Evolutionary conservation across 2,888 invertebrate genomes (phyloP), one percentile per base, ranked within the genome.

Genomic region (Tipula lateralis): DNA sequence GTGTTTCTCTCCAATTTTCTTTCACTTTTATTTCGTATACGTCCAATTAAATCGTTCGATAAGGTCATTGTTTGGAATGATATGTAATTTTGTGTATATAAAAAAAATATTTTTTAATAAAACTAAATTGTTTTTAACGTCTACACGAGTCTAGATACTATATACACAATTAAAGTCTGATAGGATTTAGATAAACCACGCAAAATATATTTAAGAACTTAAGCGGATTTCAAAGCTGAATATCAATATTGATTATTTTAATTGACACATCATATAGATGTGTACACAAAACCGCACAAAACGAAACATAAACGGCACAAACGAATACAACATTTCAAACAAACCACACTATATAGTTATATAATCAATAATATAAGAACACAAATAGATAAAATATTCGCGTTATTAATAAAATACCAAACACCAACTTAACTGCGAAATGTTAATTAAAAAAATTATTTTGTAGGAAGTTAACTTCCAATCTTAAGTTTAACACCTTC

Each of bases 381-480:
- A 16, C 2, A 44, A 44, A 44, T 4, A 44, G 12, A 12, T 39
- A 50, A n/a, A 50, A 24, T 50, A 19, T 19, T 50, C 44, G 44
- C 44, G 16, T n/a, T 24, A 44, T 44, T n/a, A 32, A 13, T 39
- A 66, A 24, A 66, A 7, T 66, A 24, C 66, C 66, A 66, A n/a
- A n/a, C 66, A 66, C 24, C 66, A 66, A 19, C 66, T 9, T 66
- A 66, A 24, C 66, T 24, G n/a, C n/a, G 24, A 66, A 66, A 9
- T 66, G 24, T 24, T 66, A 66, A 66, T 66, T 66, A 66, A 24
- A 66, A 66, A 19, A 24, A 66, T 66, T 24, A 1, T 66, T 66
- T 66, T 66, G 66, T 66, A 66, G 66, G 66, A 66, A 66, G 66
- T 66, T 66, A 66, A 66, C 66, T 66, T 66, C 24, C 66, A 66